These are phyloP conservation scores for Atethmia centrago DNA, from an alignment of 2,888 invertebrate genomes.

Conservation along the genomic window DNA sequence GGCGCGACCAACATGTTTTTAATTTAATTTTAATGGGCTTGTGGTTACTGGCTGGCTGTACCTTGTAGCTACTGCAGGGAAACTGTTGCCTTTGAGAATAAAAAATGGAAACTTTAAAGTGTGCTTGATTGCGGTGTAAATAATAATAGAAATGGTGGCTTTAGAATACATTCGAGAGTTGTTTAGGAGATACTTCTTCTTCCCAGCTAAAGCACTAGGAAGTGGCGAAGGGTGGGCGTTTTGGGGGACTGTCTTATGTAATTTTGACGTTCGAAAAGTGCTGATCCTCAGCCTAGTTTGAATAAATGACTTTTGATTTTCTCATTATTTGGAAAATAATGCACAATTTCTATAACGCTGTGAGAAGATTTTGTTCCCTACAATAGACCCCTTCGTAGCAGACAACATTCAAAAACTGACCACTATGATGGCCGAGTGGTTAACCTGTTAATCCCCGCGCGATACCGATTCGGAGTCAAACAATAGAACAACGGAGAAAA, in stretches of 20 bases:
- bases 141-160: background rate
- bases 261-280: no score
- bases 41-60: constrained; percentile 23
- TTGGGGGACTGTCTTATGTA: no score
- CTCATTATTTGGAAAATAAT: background rate
- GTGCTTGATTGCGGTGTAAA: background rate
- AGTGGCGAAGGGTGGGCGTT: no score
- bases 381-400: no score
- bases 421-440: no score
- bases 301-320: no score
- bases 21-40: constrained; percentile 62
- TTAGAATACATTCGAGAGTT: background rate
- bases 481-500: no score
- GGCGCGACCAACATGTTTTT: constrained; percentile 53
- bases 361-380: background rate
- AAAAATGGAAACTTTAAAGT: background rate
- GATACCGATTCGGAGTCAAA: no score
- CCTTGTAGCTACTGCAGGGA: constrained; percentile 4
- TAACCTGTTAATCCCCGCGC: no score
- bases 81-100: constrained; percentile 5
- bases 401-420: no score
- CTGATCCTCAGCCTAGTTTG: no score
- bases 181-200: background rate
- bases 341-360: background rate
- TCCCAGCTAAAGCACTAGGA: no score